Evolutionary conservation across 2,797 vertebrate genomes (phyloP).

Genomic region (Linurgus olivaceus): DNA sequence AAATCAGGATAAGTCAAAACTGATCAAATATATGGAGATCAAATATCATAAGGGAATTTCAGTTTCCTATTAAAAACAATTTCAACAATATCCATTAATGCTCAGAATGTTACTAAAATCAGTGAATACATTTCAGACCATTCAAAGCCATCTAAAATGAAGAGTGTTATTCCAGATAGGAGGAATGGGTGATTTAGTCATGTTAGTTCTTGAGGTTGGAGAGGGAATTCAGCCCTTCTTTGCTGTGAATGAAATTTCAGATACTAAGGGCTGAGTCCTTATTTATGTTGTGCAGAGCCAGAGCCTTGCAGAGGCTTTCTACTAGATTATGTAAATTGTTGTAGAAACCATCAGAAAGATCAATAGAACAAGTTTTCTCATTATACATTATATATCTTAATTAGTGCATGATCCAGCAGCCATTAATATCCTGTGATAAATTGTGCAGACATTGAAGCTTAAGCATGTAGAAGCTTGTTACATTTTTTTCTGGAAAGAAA

Average conservation of each 20-base stretch:
- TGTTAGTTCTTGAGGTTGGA: background rate
- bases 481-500: background rate
- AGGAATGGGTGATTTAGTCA: background rate
- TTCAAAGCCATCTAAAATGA: background rate
- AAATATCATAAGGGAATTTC: background rate
- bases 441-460: background rate
- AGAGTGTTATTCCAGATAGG: background rate
- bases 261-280: background rate
- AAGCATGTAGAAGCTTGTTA: background rate
- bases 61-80: background rate
- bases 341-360: background rate
- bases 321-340: background rate
- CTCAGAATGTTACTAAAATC: background rate
- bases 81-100: background rate
- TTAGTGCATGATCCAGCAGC: background rate
- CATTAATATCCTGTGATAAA: background rate
- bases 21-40: background rate
- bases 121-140: background rate
- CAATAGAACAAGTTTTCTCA: background rate
- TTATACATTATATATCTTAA: background rate
- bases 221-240: background rate
- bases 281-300: background rate
- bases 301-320: background rate
- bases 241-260: background rate
- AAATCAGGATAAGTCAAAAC: background rate